phyloP scores from a whole-genome alignment of 2,888 invertebrate species.

The Hemistola chrysoprasaria region DNA sequence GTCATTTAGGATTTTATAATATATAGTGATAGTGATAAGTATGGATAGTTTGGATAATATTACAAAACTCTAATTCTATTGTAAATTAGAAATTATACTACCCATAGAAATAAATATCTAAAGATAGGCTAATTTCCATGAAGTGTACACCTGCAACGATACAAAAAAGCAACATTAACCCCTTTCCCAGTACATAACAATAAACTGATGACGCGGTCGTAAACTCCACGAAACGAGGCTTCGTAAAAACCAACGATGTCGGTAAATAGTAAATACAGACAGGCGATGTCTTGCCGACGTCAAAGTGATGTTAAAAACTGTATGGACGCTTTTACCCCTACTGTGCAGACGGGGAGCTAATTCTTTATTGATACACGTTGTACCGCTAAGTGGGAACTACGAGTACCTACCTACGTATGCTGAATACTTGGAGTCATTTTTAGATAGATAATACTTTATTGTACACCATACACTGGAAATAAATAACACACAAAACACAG shows the following conservation, averaged over 20 bases:
- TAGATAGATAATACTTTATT: not conserved
- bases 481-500: no score
- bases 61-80: no score
- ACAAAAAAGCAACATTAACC: conserved; percentile 68
- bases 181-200: conserved; percentile 66
- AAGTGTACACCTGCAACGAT: conserved; percentile 43
- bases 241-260: conserved; percentile 73
- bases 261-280: conserved; percentile 79
- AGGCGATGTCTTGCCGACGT: conserved; percentile 60
- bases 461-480: no score
- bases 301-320: conserved; percentile 48
- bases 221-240: conserved; percentile 63
- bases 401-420: no score
- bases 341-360: conserved; percentile 44
- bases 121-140: conserved; percentile 6
- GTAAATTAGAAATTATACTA: no score
- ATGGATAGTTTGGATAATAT: no score
- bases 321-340: conserved; percentile 46
- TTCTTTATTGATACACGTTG: conserved; percentile 50
- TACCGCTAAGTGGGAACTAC: conserved; percentile 23
- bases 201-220: conserved; percentile 66
- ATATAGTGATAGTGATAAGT: no score
- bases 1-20: no score
- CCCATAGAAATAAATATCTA: not conserved
- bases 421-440: conserved; percentile 2